Base-by-base conservation (phyloP, 30 jellyfish, hydroid and myxozoan species). In the Phacellophora camtschatica region DNA sequence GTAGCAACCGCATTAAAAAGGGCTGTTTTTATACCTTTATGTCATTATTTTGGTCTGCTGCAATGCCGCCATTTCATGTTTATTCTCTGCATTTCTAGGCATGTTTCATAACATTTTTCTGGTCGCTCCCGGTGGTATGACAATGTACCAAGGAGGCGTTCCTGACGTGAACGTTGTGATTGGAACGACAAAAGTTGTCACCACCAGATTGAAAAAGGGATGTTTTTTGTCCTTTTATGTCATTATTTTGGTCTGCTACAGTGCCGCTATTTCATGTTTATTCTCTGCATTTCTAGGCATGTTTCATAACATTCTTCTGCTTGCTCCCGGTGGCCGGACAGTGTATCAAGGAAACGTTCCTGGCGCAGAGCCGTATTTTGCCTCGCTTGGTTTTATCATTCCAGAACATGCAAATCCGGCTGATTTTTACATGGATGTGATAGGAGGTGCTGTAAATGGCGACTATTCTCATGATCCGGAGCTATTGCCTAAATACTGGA, bases 331-430 rank as follows among this genome's bases (percentile, higher is more conserved):
- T 5, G 92, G 92, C 5, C 45, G 46, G 1, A 66, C 92, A 2
- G 92, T 81, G 46, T 81, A 81, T 59, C 84, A 81, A 66, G 92
- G 92, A 19, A 22, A 71, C 4, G 85, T 66, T 24, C 58, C 70
- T 2, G 20, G 27, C 15, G 92, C 85, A 1, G 71, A 48, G 85
- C 25, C 5, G 46, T 66, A 81, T 75, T 81, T 81, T 43, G 51
- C 42, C 18, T 51, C 78, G 25, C 23, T 81, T 45, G 85, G 85
- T 1, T 81, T 50, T 71, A 2, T 0, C 18, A 36, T 51, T 19
- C 92, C 92, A 35, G 84, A 35, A 34, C 77, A 81, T 27, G 51
- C 66, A 48, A 81, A 81, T 71, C 92, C 92, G 23, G 92, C 92
- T 0, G 92, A 81, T 31, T 66, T 41, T 72, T 81, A 49, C 79